Evolutionary conservation across 2,888 invertebrate genomes (phyloP).

Genomic region (Leucophenga montana): DNA sequence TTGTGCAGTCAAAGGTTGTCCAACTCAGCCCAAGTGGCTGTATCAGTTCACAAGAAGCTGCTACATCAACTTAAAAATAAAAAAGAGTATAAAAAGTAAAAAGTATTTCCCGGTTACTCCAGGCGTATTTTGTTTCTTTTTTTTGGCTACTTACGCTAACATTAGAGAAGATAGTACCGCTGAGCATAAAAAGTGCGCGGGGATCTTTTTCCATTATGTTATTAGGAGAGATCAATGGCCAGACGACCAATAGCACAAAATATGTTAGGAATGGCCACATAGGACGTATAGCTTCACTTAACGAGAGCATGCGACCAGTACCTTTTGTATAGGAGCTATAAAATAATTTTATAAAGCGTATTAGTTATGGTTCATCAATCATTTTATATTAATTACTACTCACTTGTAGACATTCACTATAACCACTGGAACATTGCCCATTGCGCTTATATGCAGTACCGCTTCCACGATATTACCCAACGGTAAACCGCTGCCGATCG

Average conservation of each 20-base stretch:
- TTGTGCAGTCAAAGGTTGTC: no score
- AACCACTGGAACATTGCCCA: slow-evolving; percentile 92
- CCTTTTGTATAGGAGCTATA: slow-evolving; percentile 86
- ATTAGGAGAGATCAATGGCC: slow-evolving; percentile 88
- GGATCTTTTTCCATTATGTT: slow-evolving; percentile 89
- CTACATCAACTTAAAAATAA: no score
- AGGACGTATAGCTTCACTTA: slow-evolving; percentile 90
- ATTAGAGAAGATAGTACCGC: slow-evolving; percentile 97
- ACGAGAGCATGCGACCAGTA: slow-evolving; percentile 88
- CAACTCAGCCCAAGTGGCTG: no score
- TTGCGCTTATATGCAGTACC: slow-evolving; percentile 87
- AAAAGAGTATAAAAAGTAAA: no score
- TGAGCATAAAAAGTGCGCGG: slow-evolving; percentile 87
- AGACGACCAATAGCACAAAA: slow-evolving; percentile 83
- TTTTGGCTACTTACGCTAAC: slow-evolving; percentile 86
- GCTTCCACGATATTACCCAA: slow-evolving; percentile 89
- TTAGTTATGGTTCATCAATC: background rate
- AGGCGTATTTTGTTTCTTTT: no score
- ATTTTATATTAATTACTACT: slow-evolving; percentile 65
- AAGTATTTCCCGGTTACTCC: no score
- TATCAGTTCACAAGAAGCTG: no score
- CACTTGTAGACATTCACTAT: slow-evolving; percentile 92
- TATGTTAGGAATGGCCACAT: slow-evolving; percentile 84
- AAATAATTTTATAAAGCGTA: slow-evolving; percentile 30
- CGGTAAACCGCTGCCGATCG: slow-evolving; percentile 77